Evolutionary conservation across 2,888 invertebrate species (phyloP), one percentile per base, ranked within the genome.

Genomic region (Chrysodeixis includens): DNA sequence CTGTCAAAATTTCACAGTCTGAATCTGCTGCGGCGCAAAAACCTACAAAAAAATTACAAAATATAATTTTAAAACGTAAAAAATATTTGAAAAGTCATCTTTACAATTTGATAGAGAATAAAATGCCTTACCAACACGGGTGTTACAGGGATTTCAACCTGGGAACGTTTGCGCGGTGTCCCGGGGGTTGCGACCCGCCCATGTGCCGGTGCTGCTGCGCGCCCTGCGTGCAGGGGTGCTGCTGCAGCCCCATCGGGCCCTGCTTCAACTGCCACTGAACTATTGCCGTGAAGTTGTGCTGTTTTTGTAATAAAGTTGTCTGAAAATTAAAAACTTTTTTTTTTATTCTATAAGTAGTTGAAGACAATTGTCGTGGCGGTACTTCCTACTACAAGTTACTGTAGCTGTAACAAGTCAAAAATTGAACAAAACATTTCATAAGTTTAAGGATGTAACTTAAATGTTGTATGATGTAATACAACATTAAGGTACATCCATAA

Each of bases 101-200:
- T 40, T 0, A 40, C n/a, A 35, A 40, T 40, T 40, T 40, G 5
- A n/a, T 40, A n/a, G 40, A 40, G 3, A n/a, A n/a, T n/a, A 79
- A 40, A 76, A 91, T 92, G 90, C 90, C 90, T 26, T 83, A 81
- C 49, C 90, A 91, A 66, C 72, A 83, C 66, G 92, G 92, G 1
- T 92, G 92, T 66, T 92, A 93, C 65, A 86, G 92, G 0, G 83
- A 88, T 71, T 92, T 92, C 79, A 88, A 85, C 68, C 85, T 88
- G 32, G 92, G 93, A 0, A 88, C 88, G 0, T 92, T 90, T 73
- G 89, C 91, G 0, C 82, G 91, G 3, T 92, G 92, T 64, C 89
- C 90, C 0, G 88, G 90, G 0, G 90, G 91, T 18, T 90, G 90
- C 61, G 90, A 89, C 75, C 69, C 56, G 5, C 83, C 86, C n/a